Base-by-base conservation (phyloP, 2,113 vertebrate genomes). In the Brachirus orientalis region DNA sequence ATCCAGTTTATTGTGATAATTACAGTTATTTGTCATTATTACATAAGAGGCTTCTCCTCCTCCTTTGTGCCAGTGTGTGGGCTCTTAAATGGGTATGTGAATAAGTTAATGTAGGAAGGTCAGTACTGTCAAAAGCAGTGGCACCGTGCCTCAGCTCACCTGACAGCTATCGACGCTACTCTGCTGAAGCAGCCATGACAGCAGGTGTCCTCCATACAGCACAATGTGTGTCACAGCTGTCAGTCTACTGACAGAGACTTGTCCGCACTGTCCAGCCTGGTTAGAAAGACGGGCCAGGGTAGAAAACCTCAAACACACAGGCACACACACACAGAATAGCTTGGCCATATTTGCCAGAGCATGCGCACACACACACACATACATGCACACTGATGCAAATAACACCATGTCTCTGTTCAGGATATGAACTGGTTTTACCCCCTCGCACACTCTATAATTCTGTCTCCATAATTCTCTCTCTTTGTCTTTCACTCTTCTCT, bases 201-300 rank as follows among this genome's bases (percentile, higher is more conserved):
- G 79, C 79, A 86, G 88, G 89, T 92, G 84, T 90, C 86, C 88
- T 80, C 84, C 80, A 83, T 87, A 77, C 82, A 86, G 90, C 82
- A 70, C 72, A 84, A 58, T 82, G 76, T 77, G 75, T 83, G 85
- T 88, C 88, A 77, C 82, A 69, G 80, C 86, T 87, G 84, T 86
- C 91, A 89, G 69, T 75, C 82, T 69, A 52, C 74, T 70, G 79
- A 82, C 79, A 65, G 63, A 88, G 83, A 74, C 67, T 82, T 48
- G 79, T 89, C 87, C 66, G 54, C 79, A 18, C 66, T 66, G 77
- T 79, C 83, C 73, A 12, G 78, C 59, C 58, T 54, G 62, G 60
- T 90, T 82, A 85, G 68, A 57, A 38, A 77, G 73, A 82, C 41
- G 16, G 22, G 6, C 17, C n/a, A n/a, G n/a, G n/a, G n/a, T n/a